Percentiles rank a stretch among this genome's conserved stretches.
Conservation (phyloP, 1,140 invertebrate genomes). For the Drosophila neocordata region DNA sequence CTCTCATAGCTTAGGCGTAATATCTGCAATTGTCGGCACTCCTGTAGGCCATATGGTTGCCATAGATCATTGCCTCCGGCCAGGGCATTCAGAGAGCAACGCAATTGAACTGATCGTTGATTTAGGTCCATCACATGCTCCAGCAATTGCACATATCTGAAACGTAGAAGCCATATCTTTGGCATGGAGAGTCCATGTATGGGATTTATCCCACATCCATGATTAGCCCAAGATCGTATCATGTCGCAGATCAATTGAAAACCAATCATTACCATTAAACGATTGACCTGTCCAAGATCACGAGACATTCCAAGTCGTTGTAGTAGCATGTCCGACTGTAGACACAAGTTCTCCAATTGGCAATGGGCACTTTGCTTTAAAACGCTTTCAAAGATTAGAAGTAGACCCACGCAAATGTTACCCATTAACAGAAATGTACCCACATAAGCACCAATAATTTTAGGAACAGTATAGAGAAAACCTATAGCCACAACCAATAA, state of each 20-base stretch:
- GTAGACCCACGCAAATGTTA: constrained; percentile 29
- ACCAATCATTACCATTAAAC: constrained; percentile 34
- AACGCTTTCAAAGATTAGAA: constrained; percentile 50
- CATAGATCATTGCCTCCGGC: constrained; percentile 57
- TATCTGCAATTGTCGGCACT: constrained; percentile 53
- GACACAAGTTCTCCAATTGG: constrained; percentile 34
- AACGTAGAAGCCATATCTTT: constrained; percentile 46
- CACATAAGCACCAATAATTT: constrained; percentile 15
- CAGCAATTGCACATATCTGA: constrained; percentile 60
- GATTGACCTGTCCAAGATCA: constrained; percentile 3
- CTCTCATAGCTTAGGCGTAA: constrained; percentile 60
- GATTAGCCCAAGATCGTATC: constrained; percentile 30
- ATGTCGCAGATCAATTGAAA: constrained; percentile 35
- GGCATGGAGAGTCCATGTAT: constrained; percentile 44
- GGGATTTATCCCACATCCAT: constrained; percentile 16
- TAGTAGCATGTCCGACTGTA: constrained; percentile 52
- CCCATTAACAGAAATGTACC: constrained; percentile 41
- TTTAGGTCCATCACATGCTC: constrained; percentile 61
- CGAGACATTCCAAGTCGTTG: constrained; percentile 57
- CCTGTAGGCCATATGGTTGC: constrained; percentile 60
- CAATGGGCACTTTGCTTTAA: constrained; percentile 26
- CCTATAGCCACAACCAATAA: neutral
- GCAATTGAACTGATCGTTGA: constrained; percentile 40
- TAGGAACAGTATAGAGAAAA: neutral
- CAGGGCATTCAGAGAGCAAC: constrained; percentile 32